Evolutionary conservation across 2,888 invertebrate genomes (phyloP).

Genomic region (Neoaliturus tenellus): DNA sequence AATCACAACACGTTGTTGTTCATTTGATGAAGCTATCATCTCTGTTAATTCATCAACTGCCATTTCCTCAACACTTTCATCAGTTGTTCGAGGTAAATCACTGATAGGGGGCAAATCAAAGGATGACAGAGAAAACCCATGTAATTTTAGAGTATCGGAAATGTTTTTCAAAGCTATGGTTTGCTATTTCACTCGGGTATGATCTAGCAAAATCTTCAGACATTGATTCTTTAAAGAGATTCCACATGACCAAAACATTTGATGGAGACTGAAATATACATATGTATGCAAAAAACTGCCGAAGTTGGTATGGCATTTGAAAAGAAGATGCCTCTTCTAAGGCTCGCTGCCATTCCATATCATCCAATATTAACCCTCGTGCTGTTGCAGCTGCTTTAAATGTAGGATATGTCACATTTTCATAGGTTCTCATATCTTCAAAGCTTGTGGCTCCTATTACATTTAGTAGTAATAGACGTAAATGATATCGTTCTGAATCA

Average conservation of each 20-base stretch:
- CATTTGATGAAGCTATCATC: conserved; percentile 54
- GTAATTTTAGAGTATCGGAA: conserved; percentile 37
- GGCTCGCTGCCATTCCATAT: conserved; percentile 65
- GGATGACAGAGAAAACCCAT: conserved; percentile 3
- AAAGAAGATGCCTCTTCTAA: conserved; percentile 65
- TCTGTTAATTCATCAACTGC: background rate
- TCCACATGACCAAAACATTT: conserved; percentile 66
- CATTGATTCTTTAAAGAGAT: conserved; percentile 63
- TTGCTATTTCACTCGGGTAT: background rate
- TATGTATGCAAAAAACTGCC: conserved; percentile 68
- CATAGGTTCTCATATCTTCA: conserved; percentile 66
- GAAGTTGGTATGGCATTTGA: conserved; percentile 67
- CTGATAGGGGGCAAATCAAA: too few relatives aligned
- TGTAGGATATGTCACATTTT: conserved; percentile 66
- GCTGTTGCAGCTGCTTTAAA: conserved; percentile 67
- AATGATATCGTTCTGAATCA: conserved; percentile 33
- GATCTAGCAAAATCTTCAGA: conserved; percentile 58
- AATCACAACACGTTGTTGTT: too few relatives aligned
- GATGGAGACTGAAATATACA: conserved; percentile 65
- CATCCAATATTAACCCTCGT: conserved; percentile 68
- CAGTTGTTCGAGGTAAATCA: conserved; percentile 55
- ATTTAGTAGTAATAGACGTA: conserved; percentile 65
- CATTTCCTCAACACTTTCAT: conserved; percentile 44
- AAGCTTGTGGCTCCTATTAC: conserved; percentile 65
- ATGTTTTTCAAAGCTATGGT: too few relatives aligned